Base-by-base conservation (phyloP, 2,113 vertebrate species). In the Motacilla alba region DNA sequence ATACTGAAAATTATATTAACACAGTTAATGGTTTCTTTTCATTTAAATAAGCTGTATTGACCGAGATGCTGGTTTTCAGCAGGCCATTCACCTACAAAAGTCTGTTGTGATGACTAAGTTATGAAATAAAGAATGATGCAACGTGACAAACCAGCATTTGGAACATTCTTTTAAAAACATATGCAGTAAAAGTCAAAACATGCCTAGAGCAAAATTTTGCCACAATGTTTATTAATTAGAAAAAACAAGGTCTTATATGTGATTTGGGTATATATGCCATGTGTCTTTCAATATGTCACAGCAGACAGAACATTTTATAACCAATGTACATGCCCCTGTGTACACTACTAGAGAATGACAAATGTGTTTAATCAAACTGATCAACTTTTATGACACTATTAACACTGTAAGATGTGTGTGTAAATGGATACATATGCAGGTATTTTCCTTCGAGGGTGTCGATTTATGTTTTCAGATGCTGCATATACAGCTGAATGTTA, bases 221-320 rank as follows among this genome's bases (percentile, higher is more conserved):
- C 39, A 82, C 78, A 55, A 27, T 83, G 64, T 83, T 90, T 93
- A 94, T 94, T 86, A 94, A 94, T 94, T 95, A 94, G 66, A 82
- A 96, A 83, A 83, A 94, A 35, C 6, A 5, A 90, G 67, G 81
- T 63, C 59, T 70, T 62, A 77, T 88, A 67, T 60, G 46, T 59
- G 50, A 93, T 91, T 80, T 77, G 75, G 68, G 59, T 91, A 67
- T 85, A 87, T 43, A 73, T 63, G 79, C 70, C 89, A 93, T 87
- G 90, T 92, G 86, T 60, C 76, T 89, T 94, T 92, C 89, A 94
- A 56, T 91, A 95, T 93, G 89, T 62, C 66, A 76, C 69, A 68
- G 75, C 70, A 96, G 41, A 87, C 52, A 97, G 78, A 92, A 76
- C 13, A 43, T 69, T 91, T 91, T 74, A 73, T 59, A 75, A 72